Evolutionary conservation across 1,140 invertebrate species (phyloP), one percentile per base, ranked within the genome.

Genomic region (Heliconius congener): DNA sequence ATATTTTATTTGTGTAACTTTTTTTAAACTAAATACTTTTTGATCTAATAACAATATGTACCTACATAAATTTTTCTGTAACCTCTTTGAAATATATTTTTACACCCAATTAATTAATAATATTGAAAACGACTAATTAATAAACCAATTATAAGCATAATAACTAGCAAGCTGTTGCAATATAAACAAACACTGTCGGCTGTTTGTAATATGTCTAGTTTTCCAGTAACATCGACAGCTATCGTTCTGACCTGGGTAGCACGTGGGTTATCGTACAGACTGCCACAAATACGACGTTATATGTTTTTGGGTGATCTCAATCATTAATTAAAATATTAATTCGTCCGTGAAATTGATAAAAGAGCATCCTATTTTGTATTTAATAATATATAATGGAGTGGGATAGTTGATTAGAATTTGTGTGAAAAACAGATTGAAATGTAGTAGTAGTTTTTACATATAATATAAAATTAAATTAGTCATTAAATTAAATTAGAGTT

Each of bases 301-400:
- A 66, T 78, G 80, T 78, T 81, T 82, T 79, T 79, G 77, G 77
- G 74, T 82, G 71, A 76, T 76, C 79, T 82, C 74, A 76, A 80
- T 50, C 79, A 76, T 55, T 76, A 80, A 80, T 80, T 76, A 80
- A 80, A 76, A 76, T 72, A 50, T 55, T 39, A 75, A 75, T 75
- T 79, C 42, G 73, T 71, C 60, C 60, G 73, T 79, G 73, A 71
- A 78, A 73, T 78, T 70, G 74, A 76, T 76, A 46, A 30, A 30
- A 11, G 13, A 16, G 23, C 39, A 34, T 70, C 19, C 37, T 66
- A 42, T 70, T 23, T 27, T 50, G 27, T 50, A 66, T 23, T 57
- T 70, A 27, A 76, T 39, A 60, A 27, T 60, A n/a, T 23, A 4
- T 27, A 16, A 39, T 76, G 46, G 60, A 50, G 74, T 9, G 57